A percentile compares a stretch with the other conserved stretches of the same genome.
These are phyloP conservation scores for Cremastinae sp. DNA, from an alignment of 2,888 invertebrate species.

Conservation along the genomic window DNA sequence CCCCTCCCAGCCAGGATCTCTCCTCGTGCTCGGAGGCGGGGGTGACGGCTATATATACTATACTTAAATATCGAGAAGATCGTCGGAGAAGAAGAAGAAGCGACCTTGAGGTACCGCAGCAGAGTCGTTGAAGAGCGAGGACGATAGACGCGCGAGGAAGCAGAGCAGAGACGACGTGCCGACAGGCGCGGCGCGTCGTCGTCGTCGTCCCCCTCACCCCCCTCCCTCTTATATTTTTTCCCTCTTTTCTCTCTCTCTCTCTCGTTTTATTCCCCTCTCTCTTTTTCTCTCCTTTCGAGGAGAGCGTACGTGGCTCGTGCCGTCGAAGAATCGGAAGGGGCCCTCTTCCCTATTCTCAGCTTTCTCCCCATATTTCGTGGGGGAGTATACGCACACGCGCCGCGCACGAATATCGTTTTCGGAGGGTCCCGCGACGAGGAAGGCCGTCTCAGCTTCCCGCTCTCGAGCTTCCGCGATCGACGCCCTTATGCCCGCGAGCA, in stretches of 20 bases:
- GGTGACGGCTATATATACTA: slow-evolving; percentile 32
- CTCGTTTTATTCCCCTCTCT: slow-evolving; percentile 50
- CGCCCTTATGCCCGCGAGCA: no score
- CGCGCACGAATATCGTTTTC: no score
- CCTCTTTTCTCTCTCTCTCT: slow-evolving; percentile 37
- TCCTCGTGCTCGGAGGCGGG: slow-evolving; percentile 35
- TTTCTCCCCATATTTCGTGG: slow-evolving; percentile 66
- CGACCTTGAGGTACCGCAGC: slow-evolving; percentile 57
- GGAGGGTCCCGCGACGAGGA: no score
- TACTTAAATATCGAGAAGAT: slow-evolving; percentile 66
- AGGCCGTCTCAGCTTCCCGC: no score
- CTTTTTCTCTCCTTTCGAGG: slow-evolving; percentile 12
- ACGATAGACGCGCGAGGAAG: slow-evolving; percentile 47
- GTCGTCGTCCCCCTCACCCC: no score
- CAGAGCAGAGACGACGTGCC: slow-evolving; percentile 63
- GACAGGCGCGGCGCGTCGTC: no score
- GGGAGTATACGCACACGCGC: slow-evolving; percentile 59
- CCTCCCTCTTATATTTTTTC: slow-evolving; percentile 52
- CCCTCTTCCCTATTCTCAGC: slow-evolving; percentile 50
- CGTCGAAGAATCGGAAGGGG: slow-evolving; percentile 64
- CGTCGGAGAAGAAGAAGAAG: slow-evolving; percentile 53
- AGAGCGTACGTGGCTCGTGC: slow-evolving; percentile 69
- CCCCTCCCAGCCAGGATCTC: slow-evolving; percentile 18
- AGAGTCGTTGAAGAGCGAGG: slow-evolving; percentile 36
- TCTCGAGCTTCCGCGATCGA: no score